A percentile compares a stretch with the other conserved stretches of the same genome.
Evolutionary conservation across 2,888 invertebrate species (phyloP).

Genomic region (Metacarcinus magister): DNA sequence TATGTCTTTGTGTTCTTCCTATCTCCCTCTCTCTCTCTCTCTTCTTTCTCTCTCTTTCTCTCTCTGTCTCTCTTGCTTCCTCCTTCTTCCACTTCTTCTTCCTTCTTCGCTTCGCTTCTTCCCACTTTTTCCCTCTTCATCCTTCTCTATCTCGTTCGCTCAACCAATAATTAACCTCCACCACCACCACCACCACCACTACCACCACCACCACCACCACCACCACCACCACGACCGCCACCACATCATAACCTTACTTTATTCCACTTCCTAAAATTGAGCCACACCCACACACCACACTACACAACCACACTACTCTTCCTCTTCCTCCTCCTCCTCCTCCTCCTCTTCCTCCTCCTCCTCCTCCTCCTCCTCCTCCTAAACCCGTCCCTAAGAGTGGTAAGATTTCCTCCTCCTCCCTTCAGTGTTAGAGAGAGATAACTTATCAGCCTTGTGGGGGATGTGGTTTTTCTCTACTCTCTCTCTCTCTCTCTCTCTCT

Average conservation of each 20-base stretch:
- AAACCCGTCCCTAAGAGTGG: neutral
- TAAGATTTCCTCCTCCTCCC: constrained; percentile 28
- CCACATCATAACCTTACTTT: neutral
- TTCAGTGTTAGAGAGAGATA: neutral
- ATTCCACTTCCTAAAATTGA: neutral
- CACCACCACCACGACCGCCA: neutral
- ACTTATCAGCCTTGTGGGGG: constrained; percentile 44
- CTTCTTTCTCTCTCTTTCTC: neutral
- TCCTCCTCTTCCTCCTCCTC: neutral
- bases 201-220: neutral
- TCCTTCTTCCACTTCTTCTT: neutral
- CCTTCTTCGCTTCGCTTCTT: neutral
- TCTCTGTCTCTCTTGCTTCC: neutral
- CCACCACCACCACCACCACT: neutral
- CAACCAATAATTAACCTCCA: constrained; percentile 19
- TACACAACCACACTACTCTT: too few relatives aligned
- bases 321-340: constrained; percentile 19
- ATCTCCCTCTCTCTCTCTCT: neutral
- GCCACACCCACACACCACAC: constrained; percentile 9
- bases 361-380: neutral
- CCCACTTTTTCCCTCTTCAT: neutral
- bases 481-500: constrained; percentile 61
- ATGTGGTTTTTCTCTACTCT: constrained; percentile 6
- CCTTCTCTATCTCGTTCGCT: constrained; percentile 42
- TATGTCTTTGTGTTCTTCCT: neutral